These are phyloP conservation scores for Onychorhynchus coronatus DNA, from an alignment of 2,113 vertebrate species.

Conservation along the genomic window DNA sequence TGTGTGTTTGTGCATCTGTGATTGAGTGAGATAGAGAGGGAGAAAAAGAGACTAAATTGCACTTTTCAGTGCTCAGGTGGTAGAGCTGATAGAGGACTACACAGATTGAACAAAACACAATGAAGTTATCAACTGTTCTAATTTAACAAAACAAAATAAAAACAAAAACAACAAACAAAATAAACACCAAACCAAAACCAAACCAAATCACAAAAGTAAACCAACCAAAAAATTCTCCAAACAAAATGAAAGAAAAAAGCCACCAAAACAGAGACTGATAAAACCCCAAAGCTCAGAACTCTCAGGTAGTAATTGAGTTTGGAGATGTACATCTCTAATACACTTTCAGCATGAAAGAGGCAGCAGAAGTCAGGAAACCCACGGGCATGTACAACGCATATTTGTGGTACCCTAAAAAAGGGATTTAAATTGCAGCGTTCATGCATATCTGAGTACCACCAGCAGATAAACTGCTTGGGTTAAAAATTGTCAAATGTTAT, in stretches of 20 bases:
- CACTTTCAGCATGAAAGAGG: background rate
- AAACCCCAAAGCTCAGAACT: background rate
- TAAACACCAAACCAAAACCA: background rate
- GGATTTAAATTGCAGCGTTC: background rate
- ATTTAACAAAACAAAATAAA: background rate
- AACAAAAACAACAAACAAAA: background rate
- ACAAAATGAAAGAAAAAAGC: background rate
- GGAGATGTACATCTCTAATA: background rate
- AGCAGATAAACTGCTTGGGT: background rate
- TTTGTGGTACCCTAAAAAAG: background rate
- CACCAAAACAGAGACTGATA: background rate
- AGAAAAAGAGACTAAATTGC: background rate
- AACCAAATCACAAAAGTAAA: background rate
- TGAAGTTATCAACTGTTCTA: background rate
- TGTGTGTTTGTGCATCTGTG: background rate
- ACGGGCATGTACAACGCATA: rapidly evolving
- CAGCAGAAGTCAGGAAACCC: background rate
- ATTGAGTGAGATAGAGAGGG: background rate
- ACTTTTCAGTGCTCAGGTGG: background rate
- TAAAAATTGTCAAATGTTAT: background rate
- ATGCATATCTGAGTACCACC: background rate
- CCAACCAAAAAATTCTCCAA: background rate
- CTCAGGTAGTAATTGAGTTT: background rate
- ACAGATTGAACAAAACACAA: background rate
- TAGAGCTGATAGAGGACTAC: background rate